Evolutionary conservation across 2,888 invertebrate species (phyloP), one percentile per base, ranked within the genome.

Genomic region (Xanthia icteritia): DNA sequence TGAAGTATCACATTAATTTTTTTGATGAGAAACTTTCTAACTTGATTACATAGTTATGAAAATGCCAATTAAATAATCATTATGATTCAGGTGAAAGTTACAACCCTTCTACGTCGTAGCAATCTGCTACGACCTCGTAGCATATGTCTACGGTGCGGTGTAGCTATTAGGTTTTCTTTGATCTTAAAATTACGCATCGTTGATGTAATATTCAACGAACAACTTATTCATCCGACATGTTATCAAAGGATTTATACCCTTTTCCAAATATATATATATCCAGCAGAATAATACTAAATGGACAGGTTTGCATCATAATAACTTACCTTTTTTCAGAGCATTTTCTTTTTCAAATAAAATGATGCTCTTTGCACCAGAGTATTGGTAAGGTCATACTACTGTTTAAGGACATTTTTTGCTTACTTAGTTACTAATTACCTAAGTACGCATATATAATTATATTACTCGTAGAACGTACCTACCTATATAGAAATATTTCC

Each of bases 181-280:
- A 79, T 83, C 65, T 27, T 45, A 69, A 65, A 60, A 54, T 73
- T 20, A 65, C 48, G 42, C 65, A 51, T 68, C 48, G 68, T 17
- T 72, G 45, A 45, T 15, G 31, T 56, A 54, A 68, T 82, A 60
- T 69, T 83, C 79, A 81, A 23, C 69, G 81, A 83, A 56, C 68
- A 69, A 61, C 60, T 66, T 72, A 69, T 51, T 79, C 69, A 73
- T n/a, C 36, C 64, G 54, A 36, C 17, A 39, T 42, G 39, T 45
- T 36, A 54, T 72, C 51, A 77, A 71, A 39, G 48, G 70, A 58
- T 51, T 42, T 61, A 36, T 5, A 63, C 17, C 56, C 48, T 76
- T 69, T 68, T 39, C 36, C 17, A 68, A 68, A 68, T 36, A 68
- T 67, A 36, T 17, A 15, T 51, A 17, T 51, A 68, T n/a, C 68